Base-by-base conservation (phyloP, 2,888 invertebrate genomes). In the Alviniconcha strummeri region DNA sequence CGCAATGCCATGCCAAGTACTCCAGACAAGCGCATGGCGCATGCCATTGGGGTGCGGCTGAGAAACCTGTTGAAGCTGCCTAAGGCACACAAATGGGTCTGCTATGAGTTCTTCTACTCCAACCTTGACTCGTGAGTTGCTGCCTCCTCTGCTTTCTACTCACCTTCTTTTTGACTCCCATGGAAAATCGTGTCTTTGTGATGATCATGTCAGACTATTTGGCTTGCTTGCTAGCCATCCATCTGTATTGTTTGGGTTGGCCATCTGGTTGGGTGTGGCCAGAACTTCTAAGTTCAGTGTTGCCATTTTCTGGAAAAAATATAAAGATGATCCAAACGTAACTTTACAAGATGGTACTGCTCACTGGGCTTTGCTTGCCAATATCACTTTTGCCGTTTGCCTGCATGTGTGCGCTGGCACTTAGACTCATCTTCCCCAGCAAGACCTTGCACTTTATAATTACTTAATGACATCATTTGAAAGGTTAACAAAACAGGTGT, bases 81-180 rank as follows among this genome's bases (percentile, higher is more conserved):
- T 0, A 99, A 99, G 95, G 99, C 99, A 6, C 98, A 99, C 93
- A 98, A 98, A 94, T 99, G 99, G 98, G 99, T 99, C 11, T 99
- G 98, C 94, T 99, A 98, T 94, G 99, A 99, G 94, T 99, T 98
- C 96, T 99, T 99, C 94, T 99, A 99, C 94, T 99, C 99, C 89
- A 99, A 98, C 92, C 97, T 99, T 90, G 99, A 99, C 92, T 95
- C 95, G 95, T 96, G 94, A 93, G 95, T 94, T 13, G 52, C 19
- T 52, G 13, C 52, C 11, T 6, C n/a, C 11, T 76, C 52, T 56
- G n/a, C 8, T 17, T 5, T 13, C 9, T 13, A 54, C 54, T 52
- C 64, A 15, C 64, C 17, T 17, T 64, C 64, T 64, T 17, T 64
- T 17, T 64, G 17, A 64, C 11, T 15, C 11, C 11, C 11, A 64